phyloP scores from a whole-genome alignment of 2,888 invertebrate genomes.

The Acrobasis repandana region DNA sequence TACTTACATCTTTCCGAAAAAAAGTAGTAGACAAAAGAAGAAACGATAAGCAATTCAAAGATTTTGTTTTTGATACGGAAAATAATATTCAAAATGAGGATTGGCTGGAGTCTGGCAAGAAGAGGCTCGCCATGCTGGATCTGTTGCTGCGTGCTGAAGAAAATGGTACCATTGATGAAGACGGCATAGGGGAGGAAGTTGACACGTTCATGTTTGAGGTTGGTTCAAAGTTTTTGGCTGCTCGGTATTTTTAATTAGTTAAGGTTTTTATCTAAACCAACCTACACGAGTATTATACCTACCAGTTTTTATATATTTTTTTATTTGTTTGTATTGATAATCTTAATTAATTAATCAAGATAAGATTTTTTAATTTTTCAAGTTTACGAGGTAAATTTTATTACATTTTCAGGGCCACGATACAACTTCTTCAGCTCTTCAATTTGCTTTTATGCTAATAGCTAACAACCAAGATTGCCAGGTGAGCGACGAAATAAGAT shows the following conservation, averaged over 20 bases:
- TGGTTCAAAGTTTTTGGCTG: conserved; percentile 24
- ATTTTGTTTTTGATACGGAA: conserved; percentile 22
- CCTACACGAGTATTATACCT: too few species aligned
- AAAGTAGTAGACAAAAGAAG: conserved; percentile 47
- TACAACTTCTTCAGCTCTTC: conserved; percentile 49
- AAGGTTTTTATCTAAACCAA: too few species aligned
- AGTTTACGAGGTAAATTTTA: not conserved
- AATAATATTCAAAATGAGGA: conserved; percentile 30
- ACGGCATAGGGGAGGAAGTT: conserved; percentile 83
- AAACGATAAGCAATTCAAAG: conserved; percentile 35
- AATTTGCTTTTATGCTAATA: conserved; percentile 19
- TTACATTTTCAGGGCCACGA: conserved; percentile 80
- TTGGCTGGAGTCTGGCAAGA: conserved; percentile 15
- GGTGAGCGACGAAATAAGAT: conserved; percentile 44
- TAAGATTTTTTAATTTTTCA: too few species aligned
- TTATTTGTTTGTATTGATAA: too few species aligned
- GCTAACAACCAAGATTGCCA: conserved; percentile 75
- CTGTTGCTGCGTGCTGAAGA: conserved; percentile 72
- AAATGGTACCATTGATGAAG: conserved; percentile 70
- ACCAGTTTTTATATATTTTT: too few species aligned
- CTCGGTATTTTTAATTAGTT: too few species aligned
- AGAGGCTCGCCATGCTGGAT: conserved; percentile 79
- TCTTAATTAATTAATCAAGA: too few species aligned
- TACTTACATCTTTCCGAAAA: conserved; percentile 45
- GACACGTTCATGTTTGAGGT: conserved; percentile 86